Conservation (phyloP, 2,888 invertebrate genomes). For the Tipula unca region DNA sequence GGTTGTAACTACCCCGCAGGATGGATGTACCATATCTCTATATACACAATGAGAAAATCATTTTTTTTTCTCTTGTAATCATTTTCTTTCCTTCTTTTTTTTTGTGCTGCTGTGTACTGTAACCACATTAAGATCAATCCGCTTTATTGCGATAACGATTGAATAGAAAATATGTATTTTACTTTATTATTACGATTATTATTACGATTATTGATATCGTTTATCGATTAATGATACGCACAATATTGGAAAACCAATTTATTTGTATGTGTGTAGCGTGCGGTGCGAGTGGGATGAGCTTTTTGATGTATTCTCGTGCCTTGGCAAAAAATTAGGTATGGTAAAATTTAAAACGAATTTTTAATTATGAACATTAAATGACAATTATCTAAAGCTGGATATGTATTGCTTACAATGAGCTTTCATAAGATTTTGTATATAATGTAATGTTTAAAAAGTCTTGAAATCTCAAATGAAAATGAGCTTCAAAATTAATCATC, state of each 20-base stretch:
- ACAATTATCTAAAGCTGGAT: too few species aligned
- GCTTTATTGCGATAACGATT: not conserved
- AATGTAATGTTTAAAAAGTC: too few species aligned
- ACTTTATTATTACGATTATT: not conserved
- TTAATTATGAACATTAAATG: too few species aligned
- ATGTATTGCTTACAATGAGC: too few species aligned
- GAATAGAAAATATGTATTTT: not conserved
- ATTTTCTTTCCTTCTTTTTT: too few species aligned
- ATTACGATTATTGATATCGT: not conserved
- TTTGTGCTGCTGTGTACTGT: not conserved
- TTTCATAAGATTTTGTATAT: too few species aligned
- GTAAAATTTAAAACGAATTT: too few species aligned
- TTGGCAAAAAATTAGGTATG: too few species aligned
- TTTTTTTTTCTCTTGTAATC: not conserved
- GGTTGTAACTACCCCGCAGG: not conserved
- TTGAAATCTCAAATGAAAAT: too few species aligned
- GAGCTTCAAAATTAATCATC: too few species aligned
- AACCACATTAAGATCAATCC: not conserved
- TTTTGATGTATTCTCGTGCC: too few species aligned
- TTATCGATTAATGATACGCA: not conserved
- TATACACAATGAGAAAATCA: not conserved
- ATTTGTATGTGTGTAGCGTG: not conserved
- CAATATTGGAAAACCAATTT: not conserved
- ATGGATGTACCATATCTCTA: not conserved
- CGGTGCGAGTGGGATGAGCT: not conserved